Evolutionary conservation across 2,797 vertebrate species (phyloP), one percentile per base, ranked within the genome.

Genomic region (Oryzias sinensis): DNA sequence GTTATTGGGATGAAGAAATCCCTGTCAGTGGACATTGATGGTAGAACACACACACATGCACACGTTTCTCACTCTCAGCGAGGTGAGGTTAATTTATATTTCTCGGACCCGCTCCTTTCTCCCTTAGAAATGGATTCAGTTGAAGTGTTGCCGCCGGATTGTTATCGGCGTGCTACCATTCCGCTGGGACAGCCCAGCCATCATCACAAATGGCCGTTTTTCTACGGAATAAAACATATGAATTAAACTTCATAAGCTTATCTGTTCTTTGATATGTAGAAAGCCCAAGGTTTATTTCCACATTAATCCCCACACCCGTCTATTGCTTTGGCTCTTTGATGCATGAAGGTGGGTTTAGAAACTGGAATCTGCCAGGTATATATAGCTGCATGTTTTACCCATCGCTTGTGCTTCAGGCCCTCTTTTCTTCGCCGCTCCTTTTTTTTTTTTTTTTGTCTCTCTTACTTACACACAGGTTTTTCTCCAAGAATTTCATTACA

Each of bases 201-300:
- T 88, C 88, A 87, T 85, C 86, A 85, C 89, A 92, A 91, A 91
- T 87, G 88, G 80, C 79, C 82, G 74, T 91, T 88, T 92, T 87
- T 83, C 83, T 80, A 82, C 65, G 50, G 90, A 91, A 91, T 90
- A 91, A 92, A 91, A 92, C 91, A 91, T 91, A 90, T 87, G 89
- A 93, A 91, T 93, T 92, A 90, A 91, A 92, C 91, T 91, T 92
- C 91, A 92, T 90, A 92, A 92, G 90, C 89, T 91, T 91, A 92
- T 91, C 87, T 86, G 80, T 81, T 90, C 89, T 93, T 91, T 92
- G 91, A 93, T 91, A 92, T 91, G 91, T 91, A 92, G 89, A 93
- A 91, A 90, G 83, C 89, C 85, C 76, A 81, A 83, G 89, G 87
- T 92, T 91, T 91, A 90, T 91, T 92, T 92, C 86, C 84, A 89